phyloP scores from a whole-genome alignment of 2,888 invertebrate genomes.

The Rotaria socialis region DNA sequence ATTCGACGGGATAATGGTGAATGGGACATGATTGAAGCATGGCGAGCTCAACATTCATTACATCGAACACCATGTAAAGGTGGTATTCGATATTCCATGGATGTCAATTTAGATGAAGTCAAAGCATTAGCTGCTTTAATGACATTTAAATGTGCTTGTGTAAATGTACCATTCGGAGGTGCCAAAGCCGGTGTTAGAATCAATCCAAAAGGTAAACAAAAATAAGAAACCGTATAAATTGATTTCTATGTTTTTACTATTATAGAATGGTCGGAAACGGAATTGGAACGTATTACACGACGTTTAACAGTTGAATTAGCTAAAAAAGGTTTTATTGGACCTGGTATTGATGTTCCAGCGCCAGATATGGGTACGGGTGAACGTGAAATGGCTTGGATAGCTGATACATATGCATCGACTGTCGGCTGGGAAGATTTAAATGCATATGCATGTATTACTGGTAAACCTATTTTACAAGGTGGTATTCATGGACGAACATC shows the following conservation, averaged over 20 bases:
- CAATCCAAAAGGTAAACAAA: slow-evolving; percentile 73
- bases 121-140: slow-evolving; percentile 91
- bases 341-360: slow-evolving; percentile 97
- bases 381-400: slow-evolving; percentile 87
- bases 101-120: slow-evolving; percentile 86
- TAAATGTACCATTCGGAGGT: slow-evolving; percentile 96
- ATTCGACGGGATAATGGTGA: slow-evolving; percentile 90
- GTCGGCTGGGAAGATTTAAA: slow-evolving; percentile 84
- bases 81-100: slow-evolving; percentile 91
- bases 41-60: slow-evolving; percentile 91
- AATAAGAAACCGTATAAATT: too few relatives aligned
- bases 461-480: slow-evolving; percentile 90
- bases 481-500: slow-evolving; percentile 93
- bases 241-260: too few relatives aligned
- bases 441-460: slow-evolving; percentile 91
- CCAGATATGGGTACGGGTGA: slow-evolving; percentile 97
- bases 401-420: slow-evolving; percentile 92
- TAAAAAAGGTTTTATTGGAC: slow-evolving; percentile 91
- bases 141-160: slow-evolving; percentile 98
- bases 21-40: slow-evolving; percentile 94
- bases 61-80: slow-evolving; percentile 97
- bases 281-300: slow-evolving; percentile 92
- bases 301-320: slow-evolving; percentile 86
- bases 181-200: slow-evolving; percentile 85
- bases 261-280: slow-evolving; percentile 67